Percentiles rank a stretch among this genome's conserved stretches.
Evolutionary conservation across 2,113 vertebrate species (phyloP).

Genomic region (Notothenia rossii): DNA sequence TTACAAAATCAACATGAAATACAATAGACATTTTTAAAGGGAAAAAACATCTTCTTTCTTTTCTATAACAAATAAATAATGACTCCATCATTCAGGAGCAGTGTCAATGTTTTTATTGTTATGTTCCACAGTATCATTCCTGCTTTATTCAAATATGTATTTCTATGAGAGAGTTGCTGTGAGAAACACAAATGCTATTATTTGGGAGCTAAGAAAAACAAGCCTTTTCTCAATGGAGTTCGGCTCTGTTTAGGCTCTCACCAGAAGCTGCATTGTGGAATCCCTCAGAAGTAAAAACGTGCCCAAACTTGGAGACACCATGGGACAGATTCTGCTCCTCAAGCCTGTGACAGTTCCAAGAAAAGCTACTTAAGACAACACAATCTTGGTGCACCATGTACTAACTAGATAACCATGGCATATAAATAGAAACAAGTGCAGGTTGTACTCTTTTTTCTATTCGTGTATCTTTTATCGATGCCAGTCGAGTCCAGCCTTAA

Average conservation of each 20-base stretch:
- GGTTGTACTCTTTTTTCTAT: too few species aligned
- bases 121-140: background rate
- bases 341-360: background rate
- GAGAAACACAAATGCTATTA: too few species aligned
- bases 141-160: too few species aligned
- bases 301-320: constrained; percentile 29
- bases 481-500: too few species aligned
- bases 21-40: background rate
- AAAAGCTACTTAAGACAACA: background rate
- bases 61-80: background rate
- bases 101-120: background rate
- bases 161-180: too few species aligned
- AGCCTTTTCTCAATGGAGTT: too few species aligned
- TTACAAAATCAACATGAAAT: background rate
- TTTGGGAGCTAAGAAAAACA: too few species aligned
- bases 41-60: too few species aligned
- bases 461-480: background rate
- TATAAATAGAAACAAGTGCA: too few species aligned
- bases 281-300: background rate
- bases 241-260: background rate
- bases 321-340: constrained; percentile 16
- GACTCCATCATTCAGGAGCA: background rate
- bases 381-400: background rate
- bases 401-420: background rate
- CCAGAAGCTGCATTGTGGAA: background rate